Conservation (phyloP, 2,888 invertebrate genomes). For the Drosophila histrio region DNA sequence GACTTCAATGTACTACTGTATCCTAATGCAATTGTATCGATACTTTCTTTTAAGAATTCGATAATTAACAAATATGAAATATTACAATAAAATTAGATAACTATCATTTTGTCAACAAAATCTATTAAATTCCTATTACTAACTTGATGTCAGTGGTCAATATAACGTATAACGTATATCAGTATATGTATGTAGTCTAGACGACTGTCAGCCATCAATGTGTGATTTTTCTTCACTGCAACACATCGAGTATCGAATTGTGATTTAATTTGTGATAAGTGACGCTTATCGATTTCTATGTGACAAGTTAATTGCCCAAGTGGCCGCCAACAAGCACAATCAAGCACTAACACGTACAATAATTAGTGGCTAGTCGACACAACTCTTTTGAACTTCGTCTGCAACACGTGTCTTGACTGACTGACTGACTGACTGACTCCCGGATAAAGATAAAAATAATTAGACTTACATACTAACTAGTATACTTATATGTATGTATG, state of each 20-base stretch:
- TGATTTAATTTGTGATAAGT: slow-evolving; percentile 13
- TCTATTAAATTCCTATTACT: too few species aligned
- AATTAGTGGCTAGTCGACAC: slow-evolving; percentile 7
- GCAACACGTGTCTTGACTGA: slow-evolving; percentile 7
- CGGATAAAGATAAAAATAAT: background rate
- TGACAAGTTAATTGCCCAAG: slow-evolving; percentile 19
- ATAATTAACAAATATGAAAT: too few species aligned
- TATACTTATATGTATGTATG: background rate
- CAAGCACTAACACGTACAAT: slow-evolving; percentile 11
- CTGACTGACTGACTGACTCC: too few species aligned
- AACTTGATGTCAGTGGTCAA: background rate
- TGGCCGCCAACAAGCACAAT: slow-evolving; percentile 2
- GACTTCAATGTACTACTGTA: too few species aligned
- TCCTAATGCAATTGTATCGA: too few species aligned
- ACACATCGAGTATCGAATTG: background rate
- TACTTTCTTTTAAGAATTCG: too few species aligned
- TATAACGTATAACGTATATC: too few species aligned
- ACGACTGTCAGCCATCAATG: background rate
- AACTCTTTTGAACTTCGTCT: background rate
- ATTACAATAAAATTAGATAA: too few species aligned
- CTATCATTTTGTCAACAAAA: too few species aligned
- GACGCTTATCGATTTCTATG: slow-evolving; percentile 7
- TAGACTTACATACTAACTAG: background rate
- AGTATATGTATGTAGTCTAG: background rate
- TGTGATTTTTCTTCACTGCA: background rate